Evolutionary conservation across 1,140 invertebrate species (phyloP).

Genomic region (Saccostrea echinata): DNA sequence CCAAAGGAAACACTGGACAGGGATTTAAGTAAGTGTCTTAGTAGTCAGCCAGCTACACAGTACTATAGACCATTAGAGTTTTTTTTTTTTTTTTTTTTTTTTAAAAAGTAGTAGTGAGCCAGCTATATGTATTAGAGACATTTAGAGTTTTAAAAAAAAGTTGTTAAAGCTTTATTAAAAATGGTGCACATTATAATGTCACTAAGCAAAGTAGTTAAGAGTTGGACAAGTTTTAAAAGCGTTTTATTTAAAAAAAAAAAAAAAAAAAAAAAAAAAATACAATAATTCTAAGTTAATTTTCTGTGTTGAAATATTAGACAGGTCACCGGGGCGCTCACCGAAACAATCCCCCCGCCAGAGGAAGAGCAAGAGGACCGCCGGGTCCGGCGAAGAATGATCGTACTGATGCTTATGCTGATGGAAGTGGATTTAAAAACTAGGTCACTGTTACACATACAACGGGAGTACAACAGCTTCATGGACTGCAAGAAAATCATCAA

Average conservation of each 20-base stretch:
- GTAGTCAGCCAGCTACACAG: neutral
- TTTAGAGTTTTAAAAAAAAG: too few relatives aligned
- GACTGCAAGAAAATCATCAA: conserved; percentile 64
- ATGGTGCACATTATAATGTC: too few relatives aligned
- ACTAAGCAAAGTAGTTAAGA: too few relatives aligned
- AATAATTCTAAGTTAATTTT: conserved; percentile 1
- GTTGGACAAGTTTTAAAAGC: too few relatives aligned
- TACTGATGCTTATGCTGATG: conserved; percentile 56
- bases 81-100: neutral
- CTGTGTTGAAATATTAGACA: conserved; percentile 66
- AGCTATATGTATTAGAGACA: too few relatives aligned
- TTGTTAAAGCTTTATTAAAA: too few relatives aligned
- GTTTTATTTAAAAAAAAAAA: too few relatives aligned
- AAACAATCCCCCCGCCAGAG: conserved; percentile 77
- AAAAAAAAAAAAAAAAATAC: too few relatives aligned
- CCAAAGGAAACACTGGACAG: conserved; percentile 87
- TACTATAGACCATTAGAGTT: too few relatives aligned
- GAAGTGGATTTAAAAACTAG: conserved; percentile 58
- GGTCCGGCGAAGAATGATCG: conserved; percentile 74
- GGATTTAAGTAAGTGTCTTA: conserved; percentile 68
- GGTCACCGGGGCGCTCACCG: conserved; percentile 75
- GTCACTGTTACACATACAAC: conserved; percentile 55
- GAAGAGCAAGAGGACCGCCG: conserved; percentile 73
- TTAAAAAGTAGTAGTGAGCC: neutral
- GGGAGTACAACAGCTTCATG: conserved; percentile 63